Base-by-base conservation (phyloP, 1,140 invertebrate genomes). In the Tyrophagus putrescentiae region DNA sequence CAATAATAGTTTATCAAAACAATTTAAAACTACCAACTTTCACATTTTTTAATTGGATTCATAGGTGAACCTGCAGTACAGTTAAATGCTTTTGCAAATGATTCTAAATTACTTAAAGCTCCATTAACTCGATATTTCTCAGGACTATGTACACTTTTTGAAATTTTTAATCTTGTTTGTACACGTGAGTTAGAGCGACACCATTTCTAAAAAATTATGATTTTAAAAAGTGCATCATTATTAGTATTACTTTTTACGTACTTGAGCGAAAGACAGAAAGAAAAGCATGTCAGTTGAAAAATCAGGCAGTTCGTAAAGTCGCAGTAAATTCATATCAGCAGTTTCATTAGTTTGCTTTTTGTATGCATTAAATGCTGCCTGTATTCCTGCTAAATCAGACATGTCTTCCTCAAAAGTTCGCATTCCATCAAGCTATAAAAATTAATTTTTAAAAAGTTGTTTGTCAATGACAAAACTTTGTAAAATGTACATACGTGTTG, bases 71-170 rank as follows among this genome's bases (percentile, higher is more conserved):
- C 21, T 39, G 21, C 36, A 13, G 36, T 13, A 39, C 36, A 39
- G 36, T 39, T 13, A 39, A 39, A 39, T 39, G 36, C 36, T 21
- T 13, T 21, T 21, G 36, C 13, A 21, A 39, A 39, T 39, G 36
- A 21, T 39, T 39, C 36, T 13, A 39, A 39, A 21, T 39, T 39
- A 21, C 36, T 39, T 21, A 39, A 39, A 39, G 36, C 13, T 21
- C 13, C 36, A 39, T 39, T 39, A 13, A 39, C 36, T 13, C 63
- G 33, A 50, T 65, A 64, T 42, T 42, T 42, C n/a, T 60, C 64
- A 9, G 63, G 63, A 36, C 36, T 34, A 36, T 64, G 60, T 13
- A 59, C 41, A 57, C 70, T 70, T 21, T 45, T 36, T 16, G 32
- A 42, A 25, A 63, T 54, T 21, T 42, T 42, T 1, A 44, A 13